phyloP scores from a whole-genome alignment of 2,888 invertebrate genomes.

The Halocaridina rubra region DNA sequence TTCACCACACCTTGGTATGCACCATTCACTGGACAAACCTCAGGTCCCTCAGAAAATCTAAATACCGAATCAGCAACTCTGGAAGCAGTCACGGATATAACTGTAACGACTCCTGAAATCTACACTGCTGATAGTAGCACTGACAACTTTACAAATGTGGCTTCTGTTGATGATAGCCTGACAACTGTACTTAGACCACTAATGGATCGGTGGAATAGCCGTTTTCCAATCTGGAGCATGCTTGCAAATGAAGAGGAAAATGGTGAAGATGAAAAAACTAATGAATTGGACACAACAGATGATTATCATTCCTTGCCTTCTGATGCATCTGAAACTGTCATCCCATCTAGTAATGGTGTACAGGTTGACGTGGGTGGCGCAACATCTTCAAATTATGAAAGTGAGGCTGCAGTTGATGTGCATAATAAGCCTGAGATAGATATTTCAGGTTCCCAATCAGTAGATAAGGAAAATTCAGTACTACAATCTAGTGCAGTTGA shows the following conservation, averaged over 20 bases:
- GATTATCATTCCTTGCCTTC: constrained; percentile 35
- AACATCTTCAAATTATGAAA: background rate
- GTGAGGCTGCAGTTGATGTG: background rate
- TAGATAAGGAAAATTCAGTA: background rate
- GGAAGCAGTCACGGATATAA: background rate
- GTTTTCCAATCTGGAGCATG: background rate
- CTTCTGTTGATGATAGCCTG: background rate
- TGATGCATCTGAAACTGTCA: constrained; percentile 1
- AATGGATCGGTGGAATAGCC: constrained; percentile 16
- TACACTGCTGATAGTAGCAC: background rate
- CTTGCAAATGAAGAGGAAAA: background rate
- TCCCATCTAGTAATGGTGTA: background rate
- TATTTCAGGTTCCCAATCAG: background rate
- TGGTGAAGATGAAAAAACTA: background rate
- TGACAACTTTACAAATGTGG: background rate
- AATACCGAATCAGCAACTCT: background rate
- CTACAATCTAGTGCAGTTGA: background rate
- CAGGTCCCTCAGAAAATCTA: background rate
- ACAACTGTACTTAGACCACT: background rate
- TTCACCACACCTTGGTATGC: constrained; percentile 24
- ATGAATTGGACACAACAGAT: background rate
- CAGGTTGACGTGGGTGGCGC: background rate
- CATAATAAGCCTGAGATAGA: background rate
- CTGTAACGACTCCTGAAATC: background rate
- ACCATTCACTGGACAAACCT: background rate